A percentile compares a stretch with the other conserved stretches of the same genome.
These are phyloP conservation scores for Microcebus jonahi DNA, from an alignment of 2,113 vertebrate species.

Conservation along the genomic window DNA sequence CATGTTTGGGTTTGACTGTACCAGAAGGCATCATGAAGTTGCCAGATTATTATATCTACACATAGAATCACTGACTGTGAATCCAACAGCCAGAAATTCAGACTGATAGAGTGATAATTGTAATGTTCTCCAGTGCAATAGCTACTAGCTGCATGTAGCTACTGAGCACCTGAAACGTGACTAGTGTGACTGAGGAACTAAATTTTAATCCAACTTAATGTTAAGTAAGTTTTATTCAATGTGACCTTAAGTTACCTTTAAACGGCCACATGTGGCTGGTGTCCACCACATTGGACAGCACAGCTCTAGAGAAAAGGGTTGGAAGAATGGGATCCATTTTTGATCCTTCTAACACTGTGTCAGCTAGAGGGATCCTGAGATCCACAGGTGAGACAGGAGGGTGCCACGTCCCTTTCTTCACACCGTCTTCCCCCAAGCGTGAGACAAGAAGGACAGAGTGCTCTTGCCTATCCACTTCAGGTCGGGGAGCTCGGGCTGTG, in stretches of 20 bases:
- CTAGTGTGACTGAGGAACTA: neutral
- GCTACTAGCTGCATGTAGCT: neutral
- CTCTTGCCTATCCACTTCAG: neutral
- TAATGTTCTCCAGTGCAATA: neutral
- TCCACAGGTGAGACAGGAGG: neutral
- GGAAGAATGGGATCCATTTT: neutral
- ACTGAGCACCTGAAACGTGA: neutral
- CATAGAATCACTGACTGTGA: no score
- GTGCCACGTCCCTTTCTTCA: neutral
- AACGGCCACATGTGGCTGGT: neutral
- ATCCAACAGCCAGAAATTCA: no score
- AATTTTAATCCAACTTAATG: slow-evolving; percentile 35
- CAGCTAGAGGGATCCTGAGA: neutral
- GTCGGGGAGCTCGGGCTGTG: neutral
- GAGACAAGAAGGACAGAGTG: neutral
- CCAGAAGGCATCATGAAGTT: no score
- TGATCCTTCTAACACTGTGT: neutral
- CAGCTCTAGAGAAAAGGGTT: neutral
- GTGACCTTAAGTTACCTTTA: neutral
- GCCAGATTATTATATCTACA: no score
- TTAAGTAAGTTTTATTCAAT: neutral
- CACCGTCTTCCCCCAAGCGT: neutral
- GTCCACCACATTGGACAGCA: neutral
- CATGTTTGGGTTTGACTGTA: no score
- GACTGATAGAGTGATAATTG: no score